Conservation (phyloP, 2,113 vertebrate species). For the Rhombomys opimus region DNA sequence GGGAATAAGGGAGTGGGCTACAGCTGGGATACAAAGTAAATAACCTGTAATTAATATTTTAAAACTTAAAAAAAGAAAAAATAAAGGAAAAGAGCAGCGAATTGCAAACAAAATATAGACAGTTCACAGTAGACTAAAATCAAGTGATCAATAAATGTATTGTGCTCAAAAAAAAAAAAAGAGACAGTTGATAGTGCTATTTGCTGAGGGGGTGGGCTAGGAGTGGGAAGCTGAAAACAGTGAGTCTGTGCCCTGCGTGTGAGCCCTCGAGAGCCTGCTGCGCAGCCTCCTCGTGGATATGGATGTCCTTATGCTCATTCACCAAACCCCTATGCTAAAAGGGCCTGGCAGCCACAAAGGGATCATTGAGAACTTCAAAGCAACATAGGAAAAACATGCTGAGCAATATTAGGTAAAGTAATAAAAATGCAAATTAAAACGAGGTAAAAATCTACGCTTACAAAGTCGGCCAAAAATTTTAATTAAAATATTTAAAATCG, state of each 20-base stretch:
- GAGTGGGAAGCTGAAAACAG: background rate
- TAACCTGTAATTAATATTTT: too few relatives aligned
- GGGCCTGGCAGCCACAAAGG: constrained; percentile 29
- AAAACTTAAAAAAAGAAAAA: too few relatives aligned
- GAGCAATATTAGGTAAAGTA: constrained; percentile 64
- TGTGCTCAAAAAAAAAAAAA: too few relatives aligned
- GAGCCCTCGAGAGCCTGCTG: background rate
- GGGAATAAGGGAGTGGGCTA: too few relatives aligned
- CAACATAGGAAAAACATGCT: constrained; percentile 54
- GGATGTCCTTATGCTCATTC: background rate
- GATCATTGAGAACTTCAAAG: constrained; percentile 58
- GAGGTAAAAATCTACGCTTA: constrained; percentile 57
- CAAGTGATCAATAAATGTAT: too few relatives aligned
- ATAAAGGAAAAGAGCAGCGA: too few relatives aligned
- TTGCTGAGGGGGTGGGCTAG: background rate
- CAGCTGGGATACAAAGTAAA: too few relatives aligned
- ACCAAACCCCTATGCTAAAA: constrained; percentile 47
- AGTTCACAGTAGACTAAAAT: too few relatives aligned
- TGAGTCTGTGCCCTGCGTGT: background rate
- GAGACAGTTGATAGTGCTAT: background rate
- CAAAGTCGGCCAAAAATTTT: constrained; percentile 65
- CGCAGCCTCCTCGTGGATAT: background rate
- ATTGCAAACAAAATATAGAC: too few relatives aligned
- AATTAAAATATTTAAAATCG: constrained; percentile 70
- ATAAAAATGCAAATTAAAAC: constrained; percentile 79